Conservation (phyloP, 2,888 invertebrate genomes). For the Lochmaea crataegi region DNA sequence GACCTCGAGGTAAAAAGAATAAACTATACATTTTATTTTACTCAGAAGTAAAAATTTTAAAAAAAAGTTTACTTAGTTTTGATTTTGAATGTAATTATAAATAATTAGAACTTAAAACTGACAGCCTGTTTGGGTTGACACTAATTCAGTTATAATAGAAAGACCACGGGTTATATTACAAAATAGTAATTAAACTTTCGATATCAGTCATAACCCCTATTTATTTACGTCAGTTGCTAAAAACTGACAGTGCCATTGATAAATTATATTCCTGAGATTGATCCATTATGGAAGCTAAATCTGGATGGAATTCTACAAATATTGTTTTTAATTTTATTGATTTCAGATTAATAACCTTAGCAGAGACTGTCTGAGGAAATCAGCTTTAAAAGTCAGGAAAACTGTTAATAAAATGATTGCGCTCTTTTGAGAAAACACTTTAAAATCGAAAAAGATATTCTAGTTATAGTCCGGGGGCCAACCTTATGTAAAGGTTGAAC, state of each 20-base stretch:
- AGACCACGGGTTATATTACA: no score
- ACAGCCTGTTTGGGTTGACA: no score
- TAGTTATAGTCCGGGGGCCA: no score
- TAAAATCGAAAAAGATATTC: slow-evolving; percentile 1
- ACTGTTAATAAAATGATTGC: slow-evolving; percentile 10
- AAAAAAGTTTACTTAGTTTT: no score
- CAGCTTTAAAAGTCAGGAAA: slow-evolving; percentile 7
- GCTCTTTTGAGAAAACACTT: slow-evolving; percentile 6
- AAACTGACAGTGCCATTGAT: slow-evolving; percentile 16
- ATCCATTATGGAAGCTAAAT: slow-evolving; percentile 24
- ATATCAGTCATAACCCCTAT: neutral
- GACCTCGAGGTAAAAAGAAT: no score
- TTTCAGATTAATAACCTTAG: slow-evolving; percentile 35
- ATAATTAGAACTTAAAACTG: no score
- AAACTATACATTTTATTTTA: no score
- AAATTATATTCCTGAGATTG: slow-evolving; percentile 20
- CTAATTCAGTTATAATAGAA: no score
- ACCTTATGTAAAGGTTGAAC: no score
- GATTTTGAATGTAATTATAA: no score
- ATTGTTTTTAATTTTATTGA: slow-evolving; percentile 39
- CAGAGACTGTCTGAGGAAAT: neutral
- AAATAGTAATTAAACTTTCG: neutral
- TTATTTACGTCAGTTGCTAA: neutral
- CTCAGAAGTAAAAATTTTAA: no score
- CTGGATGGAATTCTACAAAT: slow-evolving; percentile 30